Base-by-base conservation (phyloP, 37 sponge, comb jelly and placozoan genomes). In the Hexactinellida sp. region DNA sequence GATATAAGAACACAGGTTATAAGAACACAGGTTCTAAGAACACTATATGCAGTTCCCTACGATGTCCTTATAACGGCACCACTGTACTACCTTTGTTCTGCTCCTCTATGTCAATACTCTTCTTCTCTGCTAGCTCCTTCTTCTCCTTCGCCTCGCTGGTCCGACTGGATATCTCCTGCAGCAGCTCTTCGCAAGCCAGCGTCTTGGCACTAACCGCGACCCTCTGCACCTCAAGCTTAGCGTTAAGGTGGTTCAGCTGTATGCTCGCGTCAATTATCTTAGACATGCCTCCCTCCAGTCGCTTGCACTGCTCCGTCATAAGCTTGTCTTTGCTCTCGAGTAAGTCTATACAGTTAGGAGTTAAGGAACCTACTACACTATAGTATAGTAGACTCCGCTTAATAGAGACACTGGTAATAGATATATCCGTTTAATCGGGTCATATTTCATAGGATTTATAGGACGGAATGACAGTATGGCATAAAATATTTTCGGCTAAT, bases 91-190 rank as follows among this genome's bases (percentile, higher is more conserved):
- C 91, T 84, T 94, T 94, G 55, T 98, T 95, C 87, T 98, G 99
- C 84, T 96, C 96, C 82, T 95, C 99, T 38, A 98, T 94, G 54
- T 98, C 99, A 9, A 86, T 84, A 90, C 97, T 93, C 88, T 95
- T 98, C 36, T 88, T 88, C 88, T 94, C 89, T 16, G 99, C 99
- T 87, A 94, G 41, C 36, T 95, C 87, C 83, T 95, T 87, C 89
- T 98, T 98, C 86, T 94, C 92, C 36, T 92, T 91, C 0, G 94
- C 97, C 54, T 92, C 87, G 9, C 71, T 89, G 24, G 91, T 94
- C 82, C 94, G 92, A 36, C 84, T 71, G 10, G 88, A 87, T 82
- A 98, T 98, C 82, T 95, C 94, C 37, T 87, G 89, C 5, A 98
- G 89, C 88, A 98, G 91, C 0, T 82, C 83, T 37, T 98, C 95